Base-by-base conservation (phyloP, 2,113 vertebrate species). In the Grammomys dolichurus region DNA sequence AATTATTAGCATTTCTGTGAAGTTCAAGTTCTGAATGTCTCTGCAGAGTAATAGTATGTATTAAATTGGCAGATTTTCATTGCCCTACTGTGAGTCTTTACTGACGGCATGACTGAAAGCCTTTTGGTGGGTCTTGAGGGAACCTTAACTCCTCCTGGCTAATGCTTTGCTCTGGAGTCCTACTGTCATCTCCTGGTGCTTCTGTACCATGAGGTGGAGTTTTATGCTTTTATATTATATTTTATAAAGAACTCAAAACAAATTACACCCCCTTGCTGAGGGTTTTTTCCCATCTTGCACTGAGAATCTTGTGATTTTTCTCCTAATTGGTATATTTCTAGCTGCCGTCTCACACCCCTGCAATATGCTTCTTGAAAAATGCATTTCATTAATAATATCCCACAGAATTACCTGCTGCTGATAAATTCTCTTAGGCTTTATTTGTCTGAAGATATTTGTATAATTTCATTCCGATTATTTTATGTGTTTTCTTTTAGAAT, bases 1-100 rank as follows among this genome's bases (percentile, higher is more conserved):
- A 75, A 92, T 90, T 89, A 90, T 65, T 70, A 84, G 36, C 60
- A 81, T 67, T 95, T 96, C 63, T 90, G 63, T 24, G 94, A 58
- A 85, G 43, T 84, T 56, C 16, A 87, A 93, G 22, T 90, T 77
- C 60, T 92, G 31, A 9, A 75, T 95, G 63, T 90, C 9, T 46
- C 84, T 91, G 54, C 24, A 91, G 48, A 81, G 46, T 58, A 87
- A 51, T 17, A 20, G 16, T 93, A 46, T 54, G 4, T 58, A 72
- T 95, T 85, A 54, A 82, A 20, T 36, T 86, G 60, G 80, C n/a
- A 70, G n/a, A 58, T 96, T 92, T 91, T 86, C 84, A 63, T 56
- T 65, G 80, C 40, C 73, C 46, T 89, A 4, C 26, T n/a, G 22
- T 76, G 51, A 33, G 54, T 89, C 90, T 90, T 16, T 65, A 8